Base-by-base conservation (phyloP, 2,113 vertebrate genomes). In the Ictalurus furcatus region DNA sequence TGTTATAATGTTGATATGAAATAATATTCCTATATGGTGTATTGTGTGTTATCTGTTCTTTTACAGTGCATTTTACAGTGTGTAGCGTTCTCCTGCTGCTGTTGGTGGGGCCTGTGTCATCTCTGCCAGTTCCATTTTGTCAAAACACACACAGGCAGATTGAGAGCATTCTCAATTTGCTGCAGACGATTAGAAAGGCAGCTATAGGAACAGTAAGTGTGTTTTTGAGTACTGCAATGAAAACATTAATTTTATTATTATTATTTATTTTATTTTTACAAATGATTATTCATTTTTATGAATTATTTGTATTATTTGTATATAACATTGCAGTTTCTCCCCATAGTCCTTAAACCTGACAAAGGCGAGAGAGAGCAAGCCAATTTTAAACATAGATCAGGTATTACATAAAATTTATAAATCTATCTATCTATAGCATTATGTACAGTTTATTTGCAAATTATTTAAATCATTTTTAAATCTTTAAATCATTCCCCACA, bases 91-190 rank as follows among this genome's bases (percentile, higher is more conserved):
- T 84, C 14, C 67, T 88, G 54, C 52, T 84, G 67, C 16, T 30
- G 25, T 9, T 61, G 37, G 4, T 84, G 12, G 74, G 81, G 80
- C 37, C 80, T 48, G 69, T 23, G 17, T 48, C 40, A 40, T 34
- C 81, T 9, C 44, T 48, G 69, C 56, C 81, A 48, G 9, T 30
- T 59, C 25, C 11, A 25, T 84, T 84, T 30, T 88, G 87, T 21
- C 54, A 84, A 48, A 88, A 88, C 69, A 84, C 28, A 19, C 40
- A 56, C 11, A 84, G 81, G 30, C 87, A 88, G 56, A 71, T 81
- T 25, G 81, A 88, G 37, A 84, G 9, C 67, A 88, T 88, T 4
- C 67, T 16, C 14, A 88, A 30, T 19, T 61, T 71, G 2, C 56
- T 88, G 37, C 52, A 84, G 54, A 52, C 3, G 16, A 23, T 88